Evolutionary conservation across 2,797 vertebrate species (phyloP).

Genomic region (Morelia viridis): DNA sequence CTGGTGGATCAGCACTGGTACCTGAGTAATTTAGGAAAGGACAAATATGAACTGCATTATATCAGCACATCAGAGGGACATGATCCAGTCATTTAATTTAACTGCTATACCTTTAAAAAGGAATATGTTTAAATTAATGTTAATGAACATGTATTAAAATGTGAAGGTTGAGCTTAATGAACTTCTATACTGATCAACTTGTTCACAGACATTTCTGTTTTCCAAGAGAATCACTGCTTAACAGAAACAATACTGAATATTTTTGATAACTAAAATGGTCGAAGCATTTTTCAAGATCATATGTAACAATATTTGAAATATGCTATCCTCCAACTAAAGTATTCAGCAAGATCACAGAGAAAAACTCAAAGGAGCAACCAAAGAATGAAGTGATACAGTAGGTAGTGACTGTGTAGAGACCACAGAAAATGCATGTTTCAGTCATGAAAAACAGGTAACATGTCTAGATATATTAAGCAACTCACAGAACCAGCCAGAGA

Average conservation of each 20-base stretch:
- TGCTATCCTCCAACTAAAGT: neutral
- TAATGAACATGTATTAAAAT: neutral
- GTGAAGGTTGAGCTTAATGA: neutral
- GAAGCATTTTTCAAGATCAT: neutral
- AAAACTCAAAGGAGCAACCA: neutral
- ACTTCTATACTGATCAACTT: neutral
- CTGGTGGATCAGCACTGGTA: neutral
- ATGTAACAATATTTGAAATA: neutral
- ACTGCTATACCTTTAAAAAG: neutral
- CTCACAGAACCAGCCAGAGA: neutral
- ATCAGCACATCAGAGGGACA: neutral
- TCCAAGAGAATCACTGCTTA: neutral
- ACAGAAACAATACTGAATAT: neutral
- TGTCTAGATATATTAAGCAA: neutral
- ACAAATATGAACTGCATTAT: neutral
- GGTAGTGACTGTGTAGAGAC: neutral
- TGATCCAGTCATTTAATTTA: neutral
- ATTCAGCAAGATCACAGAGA: neutral
- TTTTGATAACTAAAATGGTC: neutral
- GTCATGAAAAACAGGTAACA: neutral
- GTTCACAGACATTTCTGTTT: neutral
- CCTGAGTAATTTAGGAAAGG: neutral
- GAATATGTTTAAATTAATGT: neutral
- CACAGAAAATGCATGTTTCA: neutral
- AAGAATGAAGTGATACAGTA: neutral